phyloP scores from a whole-genome alignment of 2,888 invertebrate genomes.

The Trypoxylon attenuatum region DNA sequence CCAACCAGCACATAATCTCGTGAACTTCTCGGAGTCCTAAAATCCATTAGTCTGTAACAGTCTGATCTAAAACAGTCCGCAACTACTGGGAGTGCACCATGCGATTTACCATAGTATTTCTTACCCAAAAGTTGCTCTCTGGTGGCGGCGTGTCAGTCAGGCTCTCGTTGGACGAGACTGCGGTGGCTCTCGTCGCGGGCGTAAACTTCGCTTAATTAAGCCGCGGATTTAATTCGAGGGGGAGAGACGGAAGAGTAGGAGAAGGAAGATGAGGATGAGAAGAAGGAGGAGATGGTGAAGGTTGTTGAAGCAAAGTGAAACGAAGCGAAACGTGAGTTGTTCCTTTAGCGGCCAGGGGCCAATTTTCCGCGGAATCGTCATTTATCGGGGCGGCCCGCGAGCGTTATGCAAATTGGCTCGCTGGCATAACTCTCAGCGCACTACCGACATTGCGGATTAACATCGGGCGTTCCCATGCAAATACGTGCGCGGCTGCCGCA shows the following conservation, averaged over 20 bases:
- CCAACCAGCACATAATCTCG: too few species aligned
- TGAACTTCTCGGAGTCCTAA: too few species aligned
- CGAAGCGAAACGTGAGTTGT: too few species aligned
- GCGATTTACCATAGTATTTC: too few species aligned
- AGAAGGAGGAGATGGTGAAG: background rate
- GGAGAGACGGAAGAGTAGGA: background rate
- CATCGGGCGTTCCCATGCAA: slow-evolving; percentile 61
- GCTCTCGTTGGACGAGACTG: slow-evolving; percentile 14
- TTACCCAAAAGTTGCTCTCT: too few species aligned
- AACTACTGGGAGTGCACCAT: too few species aligned
- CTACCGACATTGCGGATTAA: slow-evolving; percentile 57
- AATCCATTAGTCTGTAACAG: too few species aligned
- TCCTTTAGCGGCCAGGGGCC: slow-evolving; percentile 46
- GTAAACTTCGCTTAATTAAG: slow-evolving; percentile 60
- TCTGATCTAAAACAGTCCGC: too few species aligned
- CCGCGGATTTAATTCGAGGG: slow-evolving; percentile 49
- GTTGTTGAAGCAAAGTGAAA: too few species aligned
- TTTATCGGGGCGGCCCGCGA: slow-evolving; percentile 61
- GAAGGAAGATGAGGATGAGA: background rate
- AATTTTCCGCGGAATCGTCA: slow-evolving; percentile 68
- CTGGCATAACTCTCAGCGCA: slow-evolving; percentile 67
- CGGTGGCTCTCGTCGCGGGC: slow-evolving; percentile 27
- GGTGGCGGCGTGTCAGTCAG: too few species aligned
- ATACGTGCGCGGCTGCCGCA: slow-evolving; percentile 33
- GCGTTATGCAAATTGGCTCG: slow-evolving; percentile 66